Percentiles rank a stretch among this genome's conserved stretches.
phyloP scores from a whole-genome alignment of 2,797 vertebrate genomes.

The Brachymystax lenok region DNA sequence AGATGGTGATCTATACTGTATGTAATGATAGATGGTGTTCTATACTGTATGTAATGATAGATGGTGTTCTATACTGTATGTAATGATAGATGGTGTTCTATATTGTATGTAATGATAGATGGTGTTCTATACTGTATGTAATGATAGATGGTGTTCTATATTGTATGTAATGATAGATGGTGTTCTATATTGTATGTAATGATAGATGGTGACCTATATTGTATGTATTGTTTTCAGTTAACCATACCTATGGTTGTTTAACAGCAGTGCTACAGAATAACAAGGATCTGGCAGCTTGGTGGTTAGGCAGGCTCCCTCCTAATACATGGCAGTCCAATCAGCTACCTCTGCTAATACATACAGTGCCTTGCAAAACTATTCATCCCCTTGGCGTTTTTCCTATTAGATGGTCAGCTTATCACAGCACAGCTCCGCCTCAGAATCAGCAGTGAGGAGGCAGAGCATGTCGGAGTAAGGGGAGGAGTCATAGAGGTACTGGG shows the following conservation, averaged over 20 bases:
- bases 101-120: too few relatives aligned
- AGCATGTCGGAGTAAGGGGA: constrained; percentile 44
- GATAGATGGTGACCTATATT: too few relatives aligned
- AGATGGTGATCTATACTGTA: too few relatives aligned
- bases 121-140: too few relatives aligned
- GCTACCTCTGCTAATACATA: background rate
- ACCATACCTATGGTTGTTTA: background rate
- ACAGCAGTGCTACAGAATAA: background rate
- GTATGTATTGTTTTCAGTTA: background rate
- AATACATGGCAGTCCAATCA: constrained; percentile 40
- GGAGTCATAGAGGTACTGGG: constrained; percentile 50
- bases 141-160: too few relatives aligned
- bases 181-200: too few relatives aligned
- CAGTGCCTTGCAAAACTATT: background rate
- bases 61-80: too few relatives aligned
- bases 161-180: too few relatives aligned
- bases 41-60: too few relatives aligned
- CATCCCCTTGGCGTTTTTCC: too few relatives aligned
- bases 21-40: too few relatives aligned
- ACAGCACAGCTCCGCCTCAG: constrained; percentile 47
- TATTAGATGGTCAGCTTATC: constrained; percentile 47
- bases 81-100: too few relatives aligned
- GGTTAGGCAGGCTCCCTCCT: background rate
- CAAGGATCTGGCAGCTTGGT: background rate
- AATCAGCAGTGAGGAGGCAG: constrained; percentile 44